Percentiles rank a stretch among this genome's conserved stretches.
phyloP scores from a whole-genome alignment of 2,797 vertebrate species.

The Coreius guichenoti region DNA sequence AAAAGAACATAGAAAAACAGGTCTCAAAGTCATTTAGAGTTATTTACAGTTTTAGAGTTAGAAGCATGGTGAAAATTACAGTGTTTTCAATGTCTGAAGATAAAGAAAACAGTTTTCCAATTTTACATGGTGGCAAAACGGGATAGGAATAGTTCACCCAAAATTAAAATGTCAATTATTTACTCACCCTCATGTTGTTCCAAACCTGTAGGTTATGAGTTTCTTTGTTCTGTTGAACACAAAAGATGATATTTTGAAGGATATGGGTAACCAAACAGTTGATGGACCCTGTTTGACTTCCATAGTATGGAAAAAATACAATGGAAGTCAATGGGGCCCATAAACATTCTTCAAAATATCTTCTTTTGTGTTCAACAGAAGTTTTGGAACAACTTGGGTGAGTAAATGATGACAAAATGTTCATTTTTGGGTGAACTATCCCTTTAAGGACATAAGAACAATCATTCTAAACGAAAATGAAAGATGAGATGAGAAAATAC shows the following conservation, averaged over 20 bases:
- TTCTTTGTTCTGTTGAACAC: no score
- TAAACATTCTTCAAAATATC: background rate
- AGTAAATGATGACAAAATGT: background rate
- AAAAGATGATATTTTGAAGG: background rate
- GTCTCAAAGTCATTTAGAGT: constrained; percentile 3
- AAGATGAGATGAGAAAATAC: background rate
- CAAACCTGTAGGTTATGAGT: no score
- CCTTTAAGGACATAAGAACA: background rate
- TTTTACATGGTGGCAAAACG: background rate
- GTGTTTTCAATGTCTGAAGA: background rate
- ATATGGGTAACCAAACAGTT: background rate
- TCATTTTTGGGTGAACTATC: background rate
- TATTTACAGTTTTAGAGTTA: constrained; percentile 37
- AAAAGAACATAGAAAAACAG: constrained; percentile 22
- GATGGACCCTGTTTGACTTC: no score
- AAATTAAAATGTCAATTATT: background rate
- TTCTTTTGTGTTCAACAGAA: background rate
- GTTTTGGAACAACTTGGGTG: background rate
- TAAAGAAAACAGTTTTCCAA: background rate
- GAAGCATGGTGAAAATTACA: background rate
- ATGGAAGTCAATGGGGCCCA: background rate
- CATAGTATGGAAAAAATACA: background rate
- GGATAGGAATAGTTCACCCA: background rate
- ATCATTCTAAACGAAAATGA: background rate
- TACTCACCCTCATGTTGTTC: background rate